These are phyloP conservation scores for Myotis pilosus DNA, from an alignment of 2,797 vertebrate genomes.

Conservation along the genomic window DNA sequence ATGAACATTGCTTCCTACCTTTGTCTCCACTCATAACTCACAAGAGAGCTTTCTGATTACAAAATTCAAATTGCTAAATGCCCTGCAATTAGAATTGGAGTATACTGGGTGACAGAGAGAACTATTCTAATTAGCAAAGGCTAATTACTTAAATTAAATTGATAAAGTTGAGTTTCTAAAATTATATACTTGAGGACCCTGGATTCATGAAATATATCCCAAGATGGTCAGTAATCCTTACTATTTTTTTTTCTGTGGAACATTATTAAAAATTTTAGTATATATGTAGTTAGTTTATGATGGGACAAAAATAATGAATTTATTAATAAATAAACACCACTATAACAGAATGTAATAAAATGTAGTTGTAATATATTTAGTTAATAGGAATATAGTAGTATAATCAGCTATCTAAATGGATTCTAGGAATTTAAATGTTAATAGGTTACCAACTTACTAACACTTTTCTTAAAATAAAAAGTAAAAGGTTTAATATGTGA, in stretches of 20 bases:
- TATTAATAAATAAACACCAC: slow-evolving; percentile 18
- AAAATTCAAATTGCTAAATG: slow-evolving; percentile 18
- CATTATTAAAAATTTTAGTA: neutral
- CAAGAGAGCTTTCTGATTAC: neutral
- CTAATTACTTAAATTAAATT: neutral
- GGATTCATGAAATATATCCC: slow-evolving; percentile 1
- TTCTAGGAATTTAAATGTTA: slow-evolving; percentile 14
- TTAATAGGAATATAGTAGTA: neutral
- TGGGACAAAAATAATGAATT: slow-evolving; percentile 19
- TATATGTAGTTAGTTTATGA: neutral
- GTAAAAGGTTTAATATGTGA: neutral
- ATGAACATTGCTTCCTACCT: neutral
- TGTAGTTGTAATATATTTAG: neutral
- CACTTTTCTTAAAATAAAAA: slow-evolving; percentile 29
- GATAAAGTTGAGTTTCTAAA: slow-evolving; percentile 49
- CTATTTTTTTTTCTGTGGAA: neutral
- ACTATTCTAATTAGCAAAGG: neutral
- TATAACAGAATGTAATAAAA: neutral
- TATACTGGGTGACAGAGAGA: neutral
- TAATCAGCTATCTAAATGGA: neutral
- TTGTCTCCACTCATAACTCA: neutral
- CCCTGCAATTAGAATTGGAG: neutral
- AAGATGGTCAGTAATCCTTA: neutral
- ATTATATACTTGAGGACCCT: neutral
- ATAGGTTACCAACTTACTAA: neutral